phyloP scores from a whole-genome alignment of 2,113 vertebrate genomes.

The Marmota monax region DNA sequence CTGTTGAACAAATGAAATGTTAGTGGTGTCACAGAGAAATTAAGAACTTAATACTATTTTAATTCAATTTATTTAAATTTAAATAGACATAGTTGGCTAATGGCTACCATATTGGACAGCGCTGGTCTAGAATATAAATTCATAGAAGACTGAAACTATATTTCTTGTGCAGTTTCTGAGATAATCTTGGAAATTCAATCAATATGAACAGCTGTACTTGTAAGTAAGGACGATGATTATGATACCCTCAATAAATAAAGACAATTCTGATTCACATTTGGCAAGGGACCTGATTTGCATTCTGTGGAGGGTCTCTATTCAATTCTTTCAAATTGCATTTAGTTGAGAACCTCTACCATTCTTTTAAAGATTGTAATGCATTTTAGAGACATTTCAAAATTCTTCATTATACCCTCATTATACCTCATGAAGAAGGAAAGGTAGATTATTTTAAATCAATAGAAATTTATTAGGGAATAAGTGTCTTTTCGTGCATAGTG shows the following conservation, averaged over 20 bases:
- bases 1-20: background rate
- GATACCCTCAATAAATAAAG: slow-evolving; percentile 62
- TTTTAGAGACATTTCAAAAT: slow-evolving; percentile 49
- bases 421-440: slow-evolving; percentile 5
- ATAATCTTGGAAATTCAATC: slow-evolving; percentile 41
- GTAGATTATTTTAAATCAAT: slow-evolving; percentile 63
- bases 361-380: slow-evolving; percentile 32
- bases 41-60: background rate
- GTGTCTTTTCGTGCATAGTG: slow-evolving; percentile 34
- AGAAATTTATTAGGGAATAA: slow-evolving; percentile 51
- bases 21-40: background rate
- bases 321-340: slow-evolving; percentile 11
- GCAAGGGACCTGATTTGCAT: slow-evolving; percentile 37
- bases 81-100: background rate
- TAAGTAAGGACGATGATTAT: slow-evolving; percentile 54
- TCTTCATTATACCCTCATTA: slow-evolving; percentile 26
- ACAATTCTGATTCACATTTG: slow-evolving; percentile 42
- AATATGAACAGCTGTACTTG: slow-evolving; percentile 27
- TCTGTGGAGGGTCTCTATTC: background rate
- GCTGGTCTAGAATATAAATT: background rate
- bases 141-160: background rate
- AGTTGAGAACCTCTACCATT: background rate
- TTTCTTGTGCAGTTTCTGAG: background rate
- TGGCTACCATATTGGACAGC: background rate
- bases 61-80: background rate